Base-by-base conservation (phyloP, 2,888 invertebrate species). In the Hyposoter dolosus region DNA sequence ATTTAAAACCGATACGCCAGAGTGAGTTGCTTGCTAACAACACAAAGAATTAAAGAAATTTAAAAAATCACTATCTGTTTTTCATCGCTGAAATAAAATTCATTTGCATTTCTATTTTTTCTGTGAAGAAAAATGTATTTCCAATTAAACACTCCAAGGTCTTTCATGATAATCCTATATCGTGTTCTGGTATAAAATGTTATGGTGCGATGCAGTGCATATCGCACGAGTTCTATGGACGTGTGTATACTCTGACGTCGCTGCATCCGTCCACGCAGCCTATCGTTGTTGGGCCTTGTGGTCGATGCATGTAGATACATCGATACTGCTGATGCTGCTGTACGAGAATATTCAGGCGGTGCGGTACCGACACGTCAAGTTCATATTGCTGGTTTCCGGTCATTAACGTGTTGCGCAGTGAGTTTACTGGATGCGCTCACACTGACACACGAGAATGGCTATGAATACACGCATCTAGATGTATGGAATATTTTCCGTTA, bases 311-410 rank as follows among this genome's bases (percentile, higher is more conserved):
- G 56, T 82, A 81, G 86, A 88, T 87, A 84, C 86, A 88, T 78
- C 87, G 74, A 66, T 79, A 63, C 63, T 56, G 60, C 71, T 80
- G 40, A 40, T 10, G 90, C 90, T 90, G 91, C 50, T 79, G 84
- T 86, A 83, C 87, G 83, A 88, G 88, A 88, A 90, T 89, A 88
- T 88, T 90, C 87, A 87, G 89, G 88, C 89, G 90, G 90, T 91
- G 92, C 92, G 92, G 92, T 93, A 90, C 90, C 90, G 90, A 93
- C 92, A 93, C 93, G 94, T 94, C 93, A 93, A 93, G 93, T 93
- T 93, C 94, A 93, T 93, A 93, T 93, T 93, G 93, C 93, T 91
- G 91, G 93, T 93, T 93, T 94, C 93, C 94, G 92, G 93, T 93
- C 93, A 93, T 94, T 93, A 93, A 91, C 92, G 93, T 91, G 90